Base-by-base conservation (phyloP, 2,113 vertebrate genomes). In the Tychaedon coryphoeus region DNA sequence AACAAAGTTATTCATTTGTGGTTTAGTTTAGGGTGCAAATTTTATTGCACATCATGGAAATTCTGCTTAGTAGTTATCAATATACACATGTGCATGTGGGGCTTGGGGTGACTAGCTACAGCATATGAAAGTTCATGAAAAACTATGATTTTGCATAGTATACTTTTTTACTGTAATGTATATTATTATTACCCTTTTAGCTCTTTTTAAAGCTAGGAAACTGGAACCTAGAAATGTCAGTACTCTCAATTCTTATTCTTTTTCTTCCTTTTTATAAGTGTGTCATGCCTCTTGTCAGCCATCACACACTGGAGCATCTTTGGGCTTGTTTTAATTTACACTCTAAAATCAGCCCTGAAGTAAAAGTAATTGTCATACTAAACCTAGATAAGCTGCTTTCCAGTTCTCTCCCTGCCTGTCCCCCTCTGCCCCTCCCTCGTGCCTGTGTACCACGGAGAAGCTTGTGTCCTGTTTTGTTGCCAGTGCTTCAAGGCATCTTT, bases 311-410 rank as follows among this genome's bases (percentile, higher is more conserved):
- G 76, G 36, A 42, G 47, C 23, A 7, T 91, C 54, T 70, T 76
- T 1, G 14, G 62, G 10, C 86, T 82, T 64, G 48, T 53, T 92
- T 83, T 51, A 71, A 85, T 83, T 84, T 69, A 33, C 81, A 33
- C 85, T 86, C 50, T 64, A 74, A 76, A 90, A 92, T 87, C 79
- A 75, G 48, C 86, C 65, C 86, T 76, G 65, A 58, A 76, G 48
- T 78, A 78, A 80, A 94, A 96, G 75, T 86, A 86, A 83, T 57
- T 95, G 78, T 85, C 67, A 65, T n/a, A 38, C 45, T 93, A 90
- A 96, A 86, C 33, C 77, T 50, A 87, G 64, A 95, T 96, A 96
- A 95, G 76, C 92, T 79, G 90, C 94, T 95, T 96, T 93, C 45
- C 53, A 33, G 0, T 45, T 43, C 79, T 47, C 47, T 73, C 36